Base-by-base conservation (phyloP, 2,888 invertebrate species). In the Watsonalla binaria region DNA sequence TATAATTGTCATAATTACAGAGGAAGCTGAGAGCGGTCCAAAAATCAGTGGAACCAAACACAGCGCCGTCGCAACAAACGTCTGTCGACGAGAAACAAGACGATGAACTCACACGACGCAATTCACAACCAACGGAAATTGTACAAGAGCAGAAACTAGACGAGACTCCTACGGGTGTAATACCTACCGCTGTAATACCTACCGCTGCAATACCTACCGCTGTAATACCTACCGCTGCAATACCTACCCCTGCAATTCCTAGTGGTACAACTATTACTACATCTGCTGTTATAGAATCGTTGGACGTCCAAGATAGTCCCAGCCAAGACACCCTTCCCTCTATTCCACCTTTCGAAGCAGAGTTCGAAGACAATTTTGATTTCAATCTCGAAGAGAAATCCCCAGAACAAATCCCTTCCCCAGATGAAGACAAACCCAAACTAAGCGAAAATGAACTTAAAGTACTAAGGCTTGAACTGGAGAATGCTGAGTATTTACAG, bases 1-100 rank as follows among this genome's bases (percentile, higher is more conserved):
- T 50, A 34, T 34, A 5, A n/a, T 47, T 42, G 52, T 35, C 34
- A 15, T 45, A 48, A n/a, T 58, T 59, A 37, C 83, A 94, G 93
- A 92, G 95, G 64, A 95, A 95, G 78, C 90, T 94, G 49, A 92
- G 95, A 51, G 89, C 92, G 11, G 93, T 94, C 11, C 93, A 93
- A 64, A 86, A 91, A 58, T 92, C 92, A 0, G 83, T 82, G 0
- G 91, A 87, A 58, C 92, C 92, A 6, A 91, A 87, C 57, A 76
- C 84, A 34, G 63, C 84, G 33, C 66, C 78, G 13, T 80, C 82
- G 24, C 82, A 81, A 51, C 82, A 81, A 46, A 72, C 74, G 0
- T 86, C 88, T 0, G 58, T 85, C 11, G 91, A 91, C 49, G 90
- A 91, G 13, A 87, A 80, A 62, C 72, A 62, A 6, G 88, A 89